Evolutionary conservation across 2,113 vertebrate genomes (phyloP), one percentile per base, ranked within the genome.

Genomic region (Cisticola juncidis): DNA sequence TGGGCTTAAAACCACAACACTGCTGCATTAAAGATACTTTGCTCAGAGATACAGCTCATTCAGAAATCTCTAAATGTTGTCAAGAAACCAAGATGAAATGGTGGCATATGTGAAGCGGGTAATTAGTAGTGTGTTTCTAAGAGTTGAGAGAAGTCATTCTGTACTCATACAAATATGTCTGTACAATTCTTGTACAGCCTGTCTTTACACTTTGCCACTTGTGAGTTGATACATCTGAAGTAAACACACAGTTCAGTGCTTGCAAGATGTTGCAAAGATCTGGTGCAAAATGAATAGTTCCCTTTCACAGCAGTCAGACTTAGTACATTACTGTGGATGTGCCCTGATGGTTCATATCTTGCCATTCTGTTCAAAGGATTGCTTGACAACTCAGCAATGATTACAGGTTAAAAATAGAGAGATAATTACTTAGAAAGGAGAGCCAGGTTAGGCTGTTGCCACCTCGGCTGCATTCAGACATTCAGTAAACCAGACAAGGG

Each of bases 141-240:
- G 80, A 88, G 72, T 23, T 86, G 60, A 88, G 81, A 66, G 60
- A 79, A 96, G 82, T 93, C 23, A 38, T 88, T 90, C 68, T 90
- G 65, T 60, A 20, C 88, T 90, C 53, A 28, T 7, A 22, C 45
- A 60, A 90, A 86, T 94, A 56, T 0, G 40, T 84, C 79, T 88
- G 56, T 86, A 74, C 47, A 74, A 64, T 96, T 93, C 72, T 73
- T 78, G 69, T 86, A 78, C 86, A 94, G 88, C 64, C 69, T 95
- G 90, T 92, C 90, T 94, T 96, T 94, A 88, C 81, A 62, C 85
- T 93, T 81, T 57, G 57, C 92, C 72, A 42, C 77, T 90, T 92
- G 60, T 61, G 72, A 81, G 80, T 88, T 92, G 85, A 23, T 96
- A 88, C 33, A 56, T 88, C 38, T 95, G 58, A 96, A 77, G 60